Conservation (phyloP, 2,797 vertebrate species). For the Cheirogaleus major region DNA sequence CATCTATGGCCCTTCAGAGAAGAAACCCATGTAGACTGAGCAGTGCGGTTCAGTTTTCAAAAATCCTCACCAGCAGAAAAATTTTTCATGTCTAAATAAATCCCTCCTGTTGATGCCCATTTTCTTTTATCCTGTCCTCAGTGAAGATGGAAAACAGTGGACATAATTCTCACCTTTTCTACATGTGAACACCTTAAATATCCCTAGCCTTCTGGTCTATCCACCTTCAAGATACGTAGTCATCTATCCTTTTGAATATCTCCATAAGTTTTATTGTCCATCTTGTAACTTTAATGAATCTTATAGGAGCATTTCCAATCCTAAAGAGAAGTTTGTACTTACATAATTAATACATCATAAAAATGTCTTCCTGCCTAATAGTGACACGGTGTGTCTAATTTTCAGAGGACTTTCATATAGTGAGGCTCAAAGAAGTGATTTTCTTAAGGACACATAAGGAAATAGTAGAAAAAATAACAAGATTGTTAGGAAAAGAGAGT, state of each 20-base stretch:
- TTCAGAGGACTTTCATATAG: background rate
- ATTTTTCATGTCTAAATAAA: background rate
- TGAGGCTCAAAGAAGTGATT: background rate
- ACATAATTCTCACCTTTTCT: background rate
- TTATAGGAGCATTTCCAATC: background rate
- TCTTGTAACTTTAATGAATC: background rate
- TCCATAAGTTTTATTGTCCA: background rate
- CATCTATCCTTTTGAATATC: background rate
- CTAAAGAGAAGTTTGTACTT: slow-evolving; percentile 1
- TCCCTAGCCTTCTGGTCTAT: background rate
- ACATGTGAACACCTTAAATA: background rate
- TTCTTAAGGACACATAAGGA: background rate
- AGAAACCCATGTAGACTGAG: background rate
- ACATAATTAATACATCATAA: background rate
- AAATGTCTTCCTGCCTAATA: background rate
- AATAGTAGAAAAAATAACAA: background rate
- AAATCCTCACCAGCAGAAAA: background rate
- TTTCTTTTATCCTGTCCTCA: background rate
- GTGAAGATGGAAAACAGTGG: background rate
- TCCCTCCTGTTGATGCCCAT: background rate
- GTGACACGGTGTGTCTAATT: background rate
- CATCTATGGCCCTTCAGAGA: background rate
- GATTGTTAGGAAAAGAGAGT: background rate
- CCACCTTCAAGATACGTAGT: background rate
- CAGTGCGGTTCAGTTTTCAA: background rate